Conservation (phyloP, 2,113 vertebrate species). For the Lepidothrix coronata region DNA sequence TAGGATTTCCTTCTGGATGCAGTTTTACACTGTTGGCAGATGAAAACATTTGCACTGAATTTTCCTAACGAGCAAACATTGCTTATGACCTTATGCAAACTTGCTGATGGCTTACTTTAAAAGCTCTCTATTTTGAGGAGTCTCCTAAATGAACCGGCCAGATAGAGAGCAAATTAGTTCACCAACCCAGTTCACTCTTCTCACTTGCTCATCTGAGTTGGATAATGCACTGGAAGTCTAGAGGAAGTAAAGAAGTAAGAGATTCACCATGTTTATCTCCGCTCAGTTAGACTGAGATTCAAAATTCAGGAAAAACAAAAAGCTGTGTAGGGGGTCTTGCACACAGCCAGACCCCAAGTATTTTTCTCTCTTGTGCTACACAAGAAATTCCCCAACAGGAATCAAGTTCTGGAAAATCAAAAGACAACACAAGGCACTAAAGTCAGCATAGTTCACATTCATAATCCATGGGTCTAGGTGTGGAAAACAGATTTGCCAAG, state of each 20-base stretch:
- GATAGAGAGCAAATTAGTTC: background rate
- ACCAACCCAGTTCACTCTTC: background rate
- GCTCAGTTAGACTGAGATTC: background rate
- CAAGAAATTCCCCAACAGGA: background rate
- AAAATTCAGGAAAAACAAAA: background rate
- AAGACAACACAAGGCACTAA: background rate
- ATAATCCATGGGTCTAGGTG: background rate
- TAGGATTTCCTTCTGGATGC: background rate
- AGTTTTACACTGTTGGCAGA: background rate
- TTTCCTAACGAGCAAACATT: constrained; percentile 35
- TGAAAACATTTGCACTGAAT: constrained; percentile 8
- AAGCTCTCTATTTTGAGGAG: background rate
- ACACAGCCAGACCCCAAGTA: background rate
- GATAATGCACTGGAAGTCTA: background rate
- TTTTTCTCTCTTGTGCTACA: background rate
- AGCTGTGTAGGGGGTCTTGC: background rate
- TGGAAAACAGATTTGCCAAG: background rate
- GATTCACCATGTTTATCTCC: background rate
- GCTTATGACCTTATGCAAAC: constrained; percentile 4
- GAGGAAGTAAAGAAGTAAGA: background rate
- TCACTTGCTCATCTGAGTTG: background rate
- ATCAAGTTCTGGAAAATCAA: background rate
- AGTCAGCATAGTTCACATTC: background rate
- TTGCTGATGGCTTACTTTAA: background rate
- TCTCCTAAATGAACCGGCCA: background rate